These are phyloP conservation scores for Agrotis clavis DNA, from an alignment of 2,888 invertebrate species.

Conservation along the genomic window DNA sequence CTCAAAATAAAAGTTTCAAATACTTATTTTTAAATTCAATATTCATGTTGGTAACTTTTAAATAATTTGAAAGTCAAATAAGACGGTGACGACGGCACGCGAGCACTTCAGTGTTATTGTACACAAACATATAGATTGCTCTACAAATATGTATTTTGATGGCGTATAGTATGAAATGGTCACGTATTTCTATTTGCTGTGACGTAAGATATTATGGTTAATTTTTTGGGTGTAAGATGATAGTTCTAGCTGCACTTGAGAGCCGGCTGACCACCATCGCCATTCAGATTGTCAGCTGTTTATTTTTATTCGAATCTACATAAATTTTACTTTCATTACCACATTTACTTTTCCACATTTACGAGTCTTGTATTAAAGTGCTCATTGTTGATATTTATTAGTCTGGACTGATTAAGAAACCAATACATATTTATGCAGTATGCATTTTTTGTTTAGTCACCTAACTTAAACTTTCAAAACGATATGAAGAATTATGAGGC, in stretches of 20 bases:
- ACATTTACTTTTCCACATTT: background rate
- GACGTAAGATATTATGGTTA: constrained; percentile 55
- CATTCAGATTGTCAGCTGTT: constrained; percentile 1
- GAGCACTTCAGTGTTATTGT: constrained; percentile 69
- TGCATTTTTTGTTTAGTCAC: background rate
- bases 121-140: constrained; percentile 72
- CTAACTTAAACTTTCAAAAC: background rate
- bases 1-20: background rate
- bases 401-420: background rate
- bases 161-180: constrained; percentile 67
- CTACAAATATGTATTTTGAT: constrained; percentile 73
- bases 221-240: constrained; percentile 24
- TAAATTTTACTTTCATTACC: background rate
- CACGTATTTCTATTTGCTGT: constrained; percentile 62
- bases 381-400: background rate
- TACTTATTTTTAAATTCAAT: constrained; percentile 47
- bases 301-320: background rate
- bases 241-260: background rate
- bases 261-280: background rate
- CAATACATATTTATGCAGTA: background rate
- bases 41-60: constrained; percentile 61
- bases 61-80: constrained; percentile 74
- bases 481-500: too few relatives aligned
- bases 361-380: background rate
- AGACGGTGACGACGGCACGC: constrained; percentile 70